These are phyloP conservation scores for Periophthalmodon schlosseri DNA, from an alignment of 2,113 vertebrate species.

Conservation along the genomic window DNA sequence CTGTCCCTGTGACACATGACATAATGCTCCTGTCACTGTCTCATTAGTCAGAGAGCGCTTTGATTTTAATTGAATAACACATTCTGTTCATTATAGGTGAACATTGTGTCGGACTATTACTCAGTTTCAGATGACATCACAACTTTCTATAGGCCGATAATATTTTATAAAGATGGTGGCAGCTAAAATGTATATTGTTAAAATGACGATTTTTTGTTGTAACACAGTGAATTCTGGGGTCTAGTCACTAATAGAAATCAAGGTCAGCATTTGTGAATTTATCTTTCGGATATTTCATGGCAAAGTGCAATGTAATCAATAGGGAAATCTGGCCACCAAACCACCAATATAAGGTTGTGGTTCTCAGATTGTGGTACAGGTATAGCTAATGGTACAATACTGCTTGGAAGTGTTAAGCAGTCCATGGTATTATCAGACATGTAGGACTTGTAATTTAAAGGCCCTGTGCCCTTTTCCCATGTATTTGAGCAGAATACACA, in stretches of 20 bases:
- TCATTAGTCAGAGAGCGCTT: slow-evolving; percentile 25
- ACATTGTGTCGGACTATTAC: background rate
- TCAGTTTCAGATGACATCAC: background rate
- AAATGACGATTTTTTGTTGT: too few relatives aligned
- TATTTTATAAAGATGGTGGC: too few relatives aligned
- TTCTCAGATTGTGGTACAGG: background rate
- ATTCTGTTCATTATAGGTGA: background rate
- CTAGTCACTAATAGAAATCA: too few relatives aligned
- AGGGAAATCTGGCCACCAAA: too few relatives aligned
- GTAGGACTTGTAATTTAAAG: background rate
- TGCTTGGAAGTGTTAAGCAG: background rate
- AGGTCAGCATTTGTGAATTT: too few relatives aligned
- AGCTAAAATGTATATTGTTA: too few relatives aligned
- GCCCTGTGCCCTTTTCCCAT: too few relatives aligned
- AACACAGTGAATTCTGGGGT: too few relatives aligned
- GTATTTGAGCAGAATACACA: too few relatives aligned
- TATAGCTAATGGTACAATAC: background rate
- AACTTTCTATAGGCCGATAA: too few relatives aligned
- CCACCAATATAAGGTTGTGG: background rate
- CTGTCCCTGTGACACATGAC: slow-evolving; percentile 17
- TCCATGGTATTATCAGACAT: background rate
- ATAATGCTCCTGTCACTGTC: slow-evolving; percentile 21
- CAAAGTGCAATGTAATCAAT: too few relatives aligned
- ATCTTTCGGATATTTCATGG: too few relatives aligned
- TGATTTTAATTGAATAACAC: slow-evolving; percentile 19